Conservation (phyloP, 2,797 vertebrate species). For the Macropodus opercularis region DNA sequence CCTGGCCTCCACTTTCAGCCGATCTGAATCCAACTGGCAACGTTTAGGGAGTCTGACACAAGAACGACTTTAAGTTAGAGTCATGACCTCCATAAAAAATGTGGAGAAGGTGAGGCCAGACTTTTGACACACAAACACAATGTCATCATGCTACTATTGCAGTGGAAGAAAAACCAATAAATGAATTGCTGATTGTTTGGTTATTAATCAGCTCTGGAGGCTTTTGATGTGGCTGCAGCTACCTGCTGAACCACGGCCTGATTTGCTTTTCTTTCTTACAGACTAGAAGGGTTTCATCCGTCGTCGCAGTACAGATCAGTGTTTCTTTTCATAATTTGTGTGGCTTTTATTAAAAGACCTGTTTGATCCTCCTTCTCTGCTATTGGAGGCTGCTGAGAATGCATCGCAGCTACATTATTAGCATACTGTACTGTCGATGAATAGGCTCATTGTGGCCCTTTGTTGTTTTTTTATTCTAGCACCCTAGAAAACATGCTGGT, state of each 20-base stretch:
- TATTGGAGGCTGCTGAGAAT: conserved; percentile 39
- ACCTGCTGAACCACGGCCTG: too few species aligned
- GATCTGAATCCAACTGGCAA: too few species aligned
- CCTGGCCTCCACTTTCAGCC: too few species aligned
- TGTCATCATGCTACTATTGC: not conserved
- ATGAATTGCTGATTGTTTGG: not conserved
- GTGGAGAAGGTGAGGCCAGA: too few species aligned
- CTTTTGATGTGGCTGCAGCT: not conserved
- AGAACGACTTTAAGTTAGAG: too few species aligned
- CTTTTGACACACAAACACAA: not conserved
- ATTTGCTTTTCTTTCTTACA: not conserved
- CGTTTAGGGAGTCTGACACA: too few species aligned
- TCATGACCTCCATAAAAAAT: too few species aligned
- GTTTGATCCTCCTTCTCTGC: conserved; percentile 37
- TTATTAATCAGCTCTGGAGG: not conserved
- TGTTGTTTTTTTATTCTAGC: conserved; percentile 70
- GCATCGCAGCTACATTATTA: conserved; percentile 64
- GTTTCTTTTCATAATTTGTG: conserved; percentile 3
- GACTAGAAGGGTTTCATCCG: not conserved
- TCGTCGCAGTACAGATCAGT: conserved; percentile 4
- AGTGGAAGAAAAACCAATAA: not conserved
- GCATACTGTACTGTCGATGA: conserved; percentile 76
- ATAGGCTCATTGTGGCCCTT: conserved; percentile 74
- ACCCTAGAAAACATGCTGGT: conserved; percentile 74
- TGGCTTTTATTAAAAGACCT: conserved; percentile 4